Evolutionary conservation across 2,113 vertebrate genomes (phyloP), one percentile per base, ranked within the genome.

Genomic region (Argyrosomus japonicus): DNA sequence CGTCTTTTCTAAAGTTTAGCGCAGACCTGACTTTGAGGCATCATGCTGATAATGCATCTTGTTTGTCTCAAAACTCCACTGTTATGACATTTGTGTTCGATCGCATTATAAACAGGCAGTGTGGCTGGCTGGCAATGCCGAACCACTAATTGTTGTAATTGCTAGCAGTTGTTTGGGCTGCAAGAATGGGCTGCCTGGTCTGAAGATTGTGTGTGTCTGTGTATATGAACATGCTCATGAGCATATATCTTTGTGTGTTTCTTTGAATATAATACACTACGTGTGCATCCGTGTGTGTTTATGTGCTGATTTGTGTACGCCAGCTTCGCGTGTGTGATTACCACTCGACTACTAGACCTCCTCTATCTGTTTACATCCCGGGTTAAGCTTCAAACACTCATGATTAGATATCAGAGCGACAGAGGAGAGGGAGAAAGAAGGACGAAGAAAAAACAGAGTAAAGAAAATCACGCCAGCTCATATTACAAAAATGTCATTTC

Each of bases 111-210:
- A 97, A 97, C 97, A 97, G 97, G 96, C 96, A 95, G 96, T 48
- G 95, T 96, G 96, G 95, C 96, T 96, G 97, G 96, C 97, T 97
- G 97, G 96, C 96, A 95, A 94, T 93, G 95, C 96, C 93, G 94
- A 97, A 97, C 96, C 97, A 97, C 97, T 97, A 97, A 98, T 97
- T 97, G 97, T 95, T 96, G 94, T 97, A 97, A 98, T 98, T 97
- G 97, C 97, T 98, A 96, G 96, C 97, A 98, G 97, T 97, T 97
- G 97, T 96, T 96, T 96, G 96, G 81, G 95, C 95, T 94, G 94
- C 95, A 91, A 95, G 95, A 95, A 25, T 2, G 94, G 93, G 94
- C 95, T 88, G 75, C 74, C 73, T 74, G 73, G 93, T 94, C 95
- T 95, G 95, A 93, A 94, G 13, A 25, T 4, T n/a, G 29, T 32